Evolutionary conservation across 2,888 invertebrate species (phyloP).

Genomic region (Kuschelorhynchus macadamiae): DNA sequence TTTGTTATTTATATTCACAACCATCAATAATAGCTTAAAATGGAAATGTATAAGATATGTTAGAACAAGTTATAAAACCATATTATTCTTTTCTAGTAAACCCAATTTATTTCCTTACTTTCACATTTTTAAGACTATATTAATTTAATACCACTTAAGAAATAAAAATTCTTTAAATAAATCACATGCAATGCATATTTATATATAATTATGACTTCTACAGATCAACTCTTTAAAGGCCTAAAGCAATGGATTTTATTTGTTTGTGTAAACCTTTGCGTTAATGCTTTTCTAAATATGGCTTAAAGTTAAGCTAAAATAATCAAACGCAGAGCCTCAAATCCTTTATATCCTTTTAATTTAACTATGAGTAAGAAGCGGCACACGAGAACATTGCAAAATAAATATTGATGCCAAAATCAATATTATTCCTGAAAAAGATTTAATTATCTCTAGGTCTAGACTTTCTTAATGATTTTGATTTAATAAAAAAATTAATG

Average conservation of each 20-base stretch:
- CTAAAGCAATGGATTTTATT: not conserved
- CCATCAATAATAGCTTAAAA: no score
- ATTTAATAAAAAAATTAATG: no score
- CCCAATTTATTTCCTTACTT: no score
- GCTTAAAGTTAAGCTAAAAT: slow-evolving; percentile 38
- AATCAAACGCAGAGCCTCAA: slow-evolving; percentile 34
- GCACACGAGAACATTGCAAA: slow-evolving; percentile 4
- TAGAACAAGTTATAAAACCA: no score
- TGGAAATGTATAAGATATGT: no score
- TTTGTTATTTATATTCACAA: no score
- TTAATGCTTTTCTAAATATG: slow-evolving; percentile 34
- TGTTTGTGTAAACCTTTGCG: slow-evolving; percentile 1
- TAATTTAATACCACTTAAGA: no score
- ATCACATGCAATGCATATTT: no score
- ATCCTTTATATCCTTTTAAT: slow-evolving; percentile 35
- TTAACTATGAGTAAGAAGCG: slow-evolving; percentile 23
- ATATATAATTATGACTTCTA: no score
- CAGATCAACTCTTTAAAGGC: not conserved
- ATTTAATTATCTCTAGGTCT: not conserved
- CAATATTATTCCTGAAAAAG: slow-evolving; percentile 3
- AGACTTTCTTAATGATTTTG: not conserved
- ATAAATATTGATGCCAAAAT: slow-evolving; percentile 10
- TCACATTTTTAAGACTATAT: no score
- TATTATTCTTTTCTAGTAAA: no score
- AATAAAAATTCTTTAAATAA: no score